Percentiles rank a stretch among this genome's conserved stretches.
These are phyloP conservation scores for Melanotaenia maccullochi DNA, from an alignment of 2,797 vertebrate genomes.

Conservation along the genomic window DNA sequence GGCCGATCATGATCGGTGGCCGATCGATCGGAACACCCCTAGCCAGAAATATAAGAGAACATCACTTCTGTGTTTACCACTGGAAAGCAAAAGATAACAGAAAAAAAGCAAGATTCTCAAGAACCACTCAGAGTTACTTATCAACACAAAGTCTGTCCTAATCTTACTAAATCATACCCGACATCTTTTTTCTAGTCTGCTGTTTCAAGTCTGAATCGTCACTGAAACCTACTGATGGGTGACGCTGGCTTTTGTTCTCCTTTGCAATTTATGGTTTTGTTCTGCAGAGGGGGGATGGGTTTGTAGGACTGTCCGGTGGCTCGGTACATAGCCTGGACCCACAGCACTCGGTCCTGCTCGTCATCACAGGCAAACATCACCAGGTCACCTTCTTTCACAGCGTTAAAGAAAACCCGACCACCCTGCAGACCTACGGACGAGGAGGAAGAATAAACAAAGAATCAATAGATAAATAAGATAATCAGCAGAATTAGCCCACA, in stretches of 20 bases:
- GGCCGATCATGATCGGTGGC: too few species aligned
- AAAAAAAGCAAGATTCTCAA: too few species aligned
- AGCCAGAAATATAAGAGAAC: too few species aligned
- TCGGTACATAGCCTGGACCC: slow-evolving; percentile 97
- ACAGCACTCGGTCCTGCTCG: slow-evolving; percentile 91
- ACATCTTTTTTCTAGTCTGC: slow-evolving; percentile 32
- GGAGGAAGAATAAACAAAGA: background rate
- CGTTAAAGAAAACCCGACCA: slow-evolving; percentile 92
- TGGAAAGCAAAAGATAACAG: too few species aligned
- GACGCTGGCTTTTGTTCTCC: slow-evolving; percentile 79
- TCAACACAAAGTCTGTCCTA: background rate
- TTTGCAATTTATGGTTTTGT: slow-evolving; percentile 87
- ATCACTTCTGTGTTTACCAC: too few species aligned
- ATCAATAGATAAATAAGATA: background rate
- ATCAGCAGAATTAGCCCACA: background rate
- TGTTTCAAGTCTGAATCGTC: background rate
- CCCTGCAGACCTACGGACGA: slow-evolving; percentile 88
- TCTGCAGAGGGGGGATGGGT: slow-evolving; percentile 86
- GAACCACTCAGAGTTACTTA: background rate
- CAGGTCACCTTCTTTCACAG: slow-evolving; percentile 94
- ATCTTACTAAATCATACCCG: slow-evolving; percentile 26
- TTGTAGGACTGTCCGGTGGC: slow-evolving; percentile 98
- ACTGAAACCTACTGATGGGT: slow-evolving; percentile 86
- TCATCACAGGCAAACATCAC: slow-evolving; percentile 94
- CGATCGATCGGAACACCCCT: too few species aligned